phyloP scores from a whole-genome alignment of 37 sponge, comb jelly and placozoan genomes.

The Crambe crambe region DNA sequence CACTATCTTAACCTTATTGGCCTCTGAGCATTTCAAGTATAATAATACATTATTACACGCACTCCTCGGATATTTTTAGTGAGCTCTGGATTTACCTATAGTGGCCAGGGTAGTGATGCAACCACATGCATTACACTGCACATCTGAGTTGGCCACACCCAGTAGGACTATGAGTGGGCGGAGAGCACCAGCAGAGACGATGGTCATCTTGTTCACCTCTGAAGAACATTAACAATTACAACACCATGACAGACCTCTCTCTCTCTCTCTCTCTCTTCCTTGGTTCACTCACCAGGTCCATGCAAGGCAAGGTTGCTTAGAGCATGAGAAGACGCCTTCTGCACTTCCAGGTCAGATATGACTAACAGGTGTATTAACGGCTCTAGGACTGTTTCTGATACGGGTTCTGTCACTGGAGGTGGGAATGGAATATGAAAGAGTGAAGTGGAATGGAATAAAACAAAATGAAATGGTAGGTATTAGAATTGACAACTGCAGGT shows the following conservation, averaged over 20 bases:
- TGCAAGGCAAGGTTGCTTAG: conserved; percentile 82
- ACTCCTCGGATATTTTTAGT: no score
- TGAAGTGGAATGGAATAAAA: no score
- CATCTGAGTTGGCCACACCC: conserved; percentile 50
- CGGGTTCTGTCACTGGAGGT: conserved; percentile 55
- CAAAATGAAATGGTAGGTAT: no score
- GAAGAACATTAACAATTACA: neutral
- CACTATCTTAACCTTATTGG: conserved; percentile 73
- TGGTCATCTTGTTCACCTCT: conserved; percentile 75
- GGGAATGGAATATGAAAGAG: neutral
- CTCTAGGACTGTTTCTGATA: conserved; percentile 61
- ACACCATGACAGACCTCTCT: neutral
- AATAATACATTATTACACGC: no score
- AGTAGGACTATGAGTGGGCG: conserved; percentile 77
- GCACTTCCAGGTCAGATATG: conserved; percentile 75
- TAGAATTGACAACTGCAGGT: no score
- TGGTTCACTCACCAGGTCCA: conserved; percentile 82
- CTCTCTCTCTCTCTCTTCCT: no score
- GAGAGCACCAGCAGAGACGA: conserved; percentile 71
- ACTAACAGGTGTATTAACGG: conserved; percentile 74
- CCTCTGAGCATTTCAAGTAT: conserved; percentile 41
- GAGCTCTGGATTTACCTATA: no score
- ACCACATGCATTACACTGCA: conserved; percentile 93
- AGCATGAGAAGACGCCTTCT: conserved; percentile 79
- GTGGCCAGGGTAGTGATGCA: conserved; percentile 94